Base-by-base conservation (phyloP, 2,888 invertebrate species). In the Physocephala rufipes region DNA sequence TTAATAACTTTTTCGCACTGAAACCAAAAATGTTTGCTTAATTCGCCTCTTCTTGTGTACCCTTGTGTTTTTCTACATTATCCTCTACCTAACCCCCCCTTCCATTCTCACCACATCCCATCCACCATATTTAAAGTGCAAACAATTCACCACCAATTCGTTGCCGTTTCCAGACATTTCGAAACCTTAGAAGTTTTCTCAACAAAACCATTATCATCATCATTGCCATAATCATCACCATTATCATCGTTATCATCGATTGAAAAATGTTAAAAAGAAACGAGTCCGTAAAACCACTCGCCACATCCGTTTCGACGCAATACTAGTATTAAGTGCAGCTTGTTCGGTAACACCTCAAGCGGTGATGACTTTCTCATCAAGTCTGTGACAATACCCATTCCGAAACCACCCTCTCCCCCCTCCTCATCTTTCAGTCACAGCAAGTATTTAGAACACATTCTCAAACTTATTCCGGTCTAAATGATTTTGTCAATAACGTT, bases 391-490 rank as follows among this genome's bases (percentile, higher is more conserved):
- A n/a, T n/a, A n/a, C n/a, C n/a, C n/a, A n/a, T n/a, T n/a, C n/a
- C n/a, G n/a, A n/a, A n/a, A n/a, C n/a, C n/a, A n/a, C n/a, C n/a
- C 26, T 47, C 5, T 49, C 47, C 13, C 24, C 19, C 28, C 49
- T 28, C 16, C 51, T 9, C 53, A 15, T n/a, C n/a, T n/a, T n/a
- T n/a, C n/a, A n/a, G n/a, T n/a, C n/a, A n/a, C n/a, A n/a, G n/a
- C n/a, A n/a, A 21, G 43, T 30, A 43, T 30, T 45, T 55, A 26
- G 12, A 62, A 36, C 43, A 9, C 45, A n/a, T 19, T 47, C 26
- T 43, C 67, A 45, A n/a, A 69, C 70, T 73, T 71, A 71, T 73
- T 73, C 47, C 64, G 67, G 73, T 73, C 73, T 73, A 68, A 66
- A 73, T 61, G 59, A n/a, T 53, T 71, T 70, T 65, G 55, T 67